Conservation (phyloP, 2,888 invertebrate genomes). For the Exephanes ischioxanthus region DNA sequence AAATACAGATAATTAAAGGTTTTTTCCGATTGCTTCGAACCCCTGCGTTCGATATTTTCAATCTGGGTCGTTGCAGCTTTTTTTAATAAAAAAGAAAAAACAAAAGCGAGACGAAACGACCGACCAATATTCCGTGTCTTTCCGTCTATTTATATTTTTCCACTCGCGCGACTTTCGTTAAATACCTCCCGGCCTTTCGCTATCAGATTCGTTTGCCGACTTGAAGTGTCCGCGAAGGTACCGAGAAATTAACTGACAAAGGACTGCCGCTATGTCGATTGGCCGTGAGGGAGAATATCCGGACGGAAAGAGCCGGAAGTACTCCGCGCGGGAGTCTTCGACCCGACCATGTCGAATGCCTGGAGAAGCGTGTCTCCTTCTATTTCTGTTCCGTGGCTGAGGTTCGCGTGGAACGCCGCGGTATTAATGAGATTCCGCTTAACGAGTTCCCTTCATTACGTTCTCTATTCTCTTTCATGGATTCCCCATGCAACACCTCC, state of each 20-base stretch:
- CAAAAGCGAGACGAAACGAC: background rate
- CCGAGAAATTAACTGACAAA: constrained; percentile 36
- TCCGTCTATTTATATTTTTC: background rate
- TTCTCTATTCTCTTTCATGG: constrained; percentile 49
- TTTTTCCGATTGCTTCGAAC: background rate
- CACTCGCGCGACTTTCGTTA: background rate
- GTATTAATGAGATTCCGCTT: constrained; percentile 60
- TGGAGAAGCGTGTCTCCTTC: constrained; percentile 26
- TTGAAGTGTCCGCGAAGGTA: background rate
- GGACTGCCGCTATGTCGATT: constrained; percentile 26
- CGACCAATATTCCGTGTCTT: background rate
- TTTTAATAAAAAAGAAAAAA: background rate
- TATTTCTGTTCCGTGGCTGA: constrained; percentile 5
- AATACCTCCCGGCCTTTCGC: background rate
- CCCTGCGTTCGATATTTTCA: background rate
- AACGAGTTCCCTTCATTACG: constrained; percentile 62
- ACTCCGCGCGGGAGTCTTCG: constrained; percentile 30
- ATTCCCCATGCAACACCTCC: background rate
- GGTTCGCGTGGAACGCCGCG: constrained; percentile 40
- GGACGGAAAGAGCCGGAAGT: constrained; percentile 40
- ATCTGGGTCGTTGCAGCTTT: background rate
- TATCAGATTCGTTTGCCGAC: constrained; percentile 4
- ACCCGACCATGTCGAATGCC: constrained; percentile 42
- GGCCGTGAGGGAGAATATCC: constrained; percentile 34
- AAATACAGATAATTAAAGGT: background rate